Conservation (phyloP, 92 coral and sea anemone genomes). For the Parazoanthus swiftii region DNA sequence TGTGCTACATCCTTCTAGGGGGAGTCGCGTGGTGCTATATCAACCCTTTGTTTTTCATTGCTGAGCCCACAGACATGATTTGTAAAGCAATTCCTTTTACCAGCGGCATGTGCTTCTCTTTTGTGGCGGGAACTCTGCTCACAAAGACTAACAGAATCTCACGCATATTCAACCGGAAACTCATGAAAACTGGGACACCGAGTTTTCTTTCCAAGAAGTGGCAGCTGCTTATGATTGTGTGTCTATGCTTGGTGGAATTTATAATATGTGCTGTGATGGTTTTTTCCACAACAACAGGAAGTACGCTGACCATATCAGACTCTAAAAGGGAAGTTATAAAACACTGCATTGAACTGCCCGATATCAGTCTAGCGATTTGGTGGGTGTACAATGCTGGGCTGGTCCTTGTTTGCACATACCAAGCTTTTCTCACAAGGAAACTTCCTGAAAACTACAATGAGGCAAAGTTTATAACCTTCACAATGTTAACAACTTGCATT, state of each 20-base stretch:
- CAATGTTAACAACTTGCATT: conserved; percentile 85
- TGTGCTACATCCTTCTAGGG: conserved; percentile 71
- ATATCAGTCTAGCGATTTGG: conserved; percentile 71
- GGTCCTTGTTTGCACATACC: conserved; percentile 84
- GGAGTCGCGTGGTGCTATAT: conserved; percentile 82
- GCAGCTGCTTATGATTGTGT: conserved; percentile 74
- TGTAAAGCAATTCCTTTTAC: conserved; percentile 70
- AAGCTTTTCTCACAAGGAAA: conserved; percentile 86
- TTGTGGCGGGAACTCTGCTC: conserved; percentile 83
- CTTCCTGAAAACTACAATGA: conserved; percentile 97
- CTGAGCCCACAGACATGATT: conserved; percentile 65
- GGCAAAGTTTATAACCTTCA: conserved; percentile 87
- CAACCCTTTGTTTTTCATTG: conserved; percentile 60
- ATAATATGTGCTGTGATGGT: conserved; percentile 55
- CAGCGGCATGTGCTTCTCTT: conserved; percentile 69
- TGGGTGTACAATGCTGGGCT: conserved; percentile 87
- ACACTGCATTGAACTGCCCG: conserved; percentile 64
- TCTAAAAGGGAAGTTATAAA: conserved; percentile 67
- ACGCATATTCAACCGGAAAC: conserved; percentile 81
- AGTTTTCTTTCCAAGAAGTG: conserved; percentile 77
- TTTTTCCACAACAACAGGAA: conserved; percentile 57
- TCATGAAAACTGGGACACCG: conserved; percentile 73
- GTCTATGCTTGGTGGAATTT: conserved; percentile 65
- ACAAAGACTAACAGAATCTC: conserved; percentile 89
- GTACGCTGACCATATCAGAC: conserved; percentile 59